These are phyloP conservation scores for Lota lota DNA, from an alignment of 2,113 vertebrate genomes.

Conservation along the genomic window DNA sequence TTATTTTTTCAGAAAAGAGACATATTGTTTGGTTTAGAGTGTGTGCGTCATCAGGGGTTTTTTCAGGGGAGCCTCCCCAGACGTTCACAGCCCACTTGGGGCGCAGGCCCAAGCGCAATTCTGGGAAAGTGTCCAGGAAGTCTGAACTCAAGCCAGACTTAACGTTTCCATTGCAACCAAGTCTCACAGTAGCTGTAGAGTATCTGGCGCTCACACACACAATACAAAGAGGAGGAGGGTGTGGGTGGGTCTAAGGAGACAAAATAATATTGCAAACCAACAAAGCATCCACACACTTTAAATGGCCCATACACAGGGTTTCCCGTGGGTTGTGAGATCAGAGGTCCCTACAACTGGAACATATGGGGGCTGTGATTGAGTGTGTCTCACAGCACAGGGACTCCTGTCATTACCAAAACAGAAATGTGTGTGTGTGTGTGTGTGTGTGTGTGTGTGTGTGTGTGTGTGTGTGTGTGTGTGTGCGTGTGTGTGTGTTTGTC, in stretches of 20 bases:
- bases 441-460: no score
- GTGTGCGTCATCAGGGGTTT: constrained; percentile 50
- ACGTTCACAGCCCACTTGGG: constrained; percentile 34
- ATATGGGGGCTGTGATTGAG: no score
- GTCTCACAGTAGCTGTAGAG: constrained; percentile 46
- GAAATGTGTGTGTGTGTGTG: background rate
- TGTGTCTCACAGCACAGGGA: no score
- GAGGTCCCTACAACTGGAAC: no score
- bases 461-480: no score
- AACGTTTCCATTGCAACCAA: constrained; percentile 56
- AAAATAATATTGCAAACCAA: no score
- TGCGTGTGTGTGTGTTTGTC: no score
- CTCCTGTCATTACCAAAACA: no score
- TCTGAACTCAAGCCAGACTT: constrained; percentile 43
- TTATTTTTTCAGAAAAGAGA: constrained; percentile 45
- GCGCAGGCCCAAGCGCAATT: constrained; percentile 32
- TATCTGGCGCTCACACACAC: constrained; percentile 21
- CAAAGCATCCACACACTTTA: no score
- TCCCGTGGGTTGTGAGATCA: no score
- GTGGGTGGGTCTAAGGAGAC: no score
- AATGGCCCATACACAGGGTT: no score
- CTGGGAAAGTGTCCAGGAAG: constrained; percentile 47
- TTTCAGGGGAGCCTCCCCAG: constrained; percentile 54
- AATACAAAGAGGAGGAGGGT: constrained; percentile 7
- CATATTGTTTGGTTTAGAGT: constrained; percentile 56